These are phyloP conservation scores for Pachypeltis micranthus DNA, from an alignment of 1,140 invertebrate genomes.

Conservation along the genomic window DNA sequence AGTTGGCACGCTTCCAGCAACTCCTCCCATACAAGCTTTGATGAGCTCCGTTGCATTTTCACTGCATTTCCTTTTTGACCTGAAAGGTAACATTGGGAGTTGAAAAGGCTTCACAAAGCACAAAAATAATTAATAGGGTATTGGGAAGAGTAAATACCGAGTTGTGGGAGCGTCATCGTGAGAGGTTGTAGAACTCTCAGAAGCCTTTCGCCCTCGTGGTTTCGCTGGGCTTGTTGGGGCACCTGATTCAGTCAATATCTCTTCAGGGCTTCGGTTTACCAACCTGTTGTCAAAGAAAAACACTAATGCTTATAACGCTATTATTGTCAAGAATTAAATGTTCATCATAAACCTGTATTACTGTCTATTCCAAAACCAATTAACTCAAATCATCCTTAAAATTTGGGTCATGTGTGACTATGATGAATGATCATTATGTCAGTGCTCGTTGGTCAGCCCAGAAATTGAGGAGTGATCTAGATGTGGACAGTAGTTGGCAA, in stretches of 20 bases:
- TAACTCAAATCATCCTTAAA: too few species aligned
- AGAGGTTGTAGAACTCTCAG: constrained; percentile 19
- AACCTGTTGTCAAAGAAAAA: too few species aligned
- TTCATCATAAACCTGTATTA: too few species aligned
- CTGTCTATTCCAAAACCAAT: too few species aligned
- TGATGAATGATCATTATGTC: too few species aligned
- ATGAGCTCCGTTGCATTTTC: constrained; percentile 54
- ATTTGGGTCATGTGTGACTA: too few species aligned
- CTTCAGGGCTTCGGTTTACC: constrained; percentile 20
- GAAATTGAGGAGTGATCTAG: too few species aligned
- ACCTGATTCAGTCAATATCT: background rate
- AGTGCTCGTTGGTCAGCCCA: too few species aligned
- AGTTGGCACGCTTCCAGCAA: background rate
- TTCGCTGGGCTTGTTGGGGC: constrained; percentile 14
- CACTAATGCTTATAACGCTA: too few species aligned
- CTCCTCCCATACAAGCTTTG: constrained; percentile 49
- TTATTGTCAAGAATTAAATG: too few species aligned
- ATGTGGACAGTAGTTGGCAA: too few species aligned
- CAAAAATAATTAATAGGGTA: background rate
- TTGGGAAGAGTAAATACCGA: background rate
- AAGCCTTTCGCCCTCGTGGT: constrained; percentile 17
- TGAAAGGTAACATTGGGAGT: too few species aligned
- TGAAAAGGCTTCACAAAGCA: background rate
- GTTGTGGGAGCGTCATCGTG: constrained; percentile 20
- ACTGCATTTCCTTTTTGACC: constrained; percentile 51